A percentile compares a stretch with the other conserved stretches of the same genome.
Evolutionary conservation across 2,113 vertebrate genomes (phyloP).

Genomic region (Microcebus jonahi): DNA sequence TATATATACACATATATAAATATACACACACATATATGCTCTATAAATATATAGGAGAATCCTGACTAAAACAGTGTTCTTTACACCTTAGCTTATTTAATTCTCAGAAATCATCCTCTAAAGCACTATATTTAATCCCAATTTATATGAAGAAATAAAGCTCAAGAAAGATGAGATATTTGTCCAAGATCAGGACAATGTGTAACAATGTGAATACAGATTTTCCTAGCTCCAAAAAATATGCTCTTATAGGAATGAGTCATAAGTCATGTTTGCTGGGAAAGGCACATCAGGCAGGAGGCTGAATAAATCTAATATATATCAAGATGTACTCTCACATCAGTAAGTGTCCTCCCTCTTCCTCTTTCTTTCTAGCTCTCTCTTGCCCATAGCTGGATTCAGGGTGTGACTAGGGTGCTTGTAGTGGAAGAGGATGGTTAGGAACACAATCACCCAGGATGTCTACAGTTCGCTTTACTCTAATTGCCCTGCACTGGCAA

Average conservation of each 20-base stretch:
- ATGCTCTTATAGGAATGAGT: background rate
- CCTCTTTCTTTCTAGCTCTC: no score
- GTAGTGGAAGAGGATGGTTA: no score
- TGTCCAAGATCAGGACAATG: background rate
- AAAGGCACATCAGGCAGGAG: background rate
- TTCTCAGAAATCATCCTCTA: background rate
- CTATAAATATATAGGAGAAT: background rate
- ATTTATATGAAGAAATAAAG: background rate
- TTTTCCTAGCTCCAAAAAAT: background rate
- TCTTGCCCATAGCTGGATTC: background rate
- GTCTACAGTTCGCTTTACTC: background rate
- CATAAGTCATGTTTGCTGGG: background rate
- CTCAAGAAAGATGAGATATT: background rate
- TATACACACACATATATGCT: background rate
- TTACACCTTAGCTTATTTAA: background rate
- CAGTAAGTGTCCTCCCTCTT: no score
- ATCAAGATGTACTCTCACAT: background rate
- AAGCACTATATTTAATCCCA: background rate
- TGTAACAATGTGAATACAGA: background rate
- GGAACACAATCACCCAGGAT: background rate
- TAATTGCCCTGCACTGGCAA: background rate
- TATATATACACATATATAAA: rapidly evolving
- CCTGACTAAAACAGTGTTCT: background rate
- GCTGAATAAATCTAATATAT: background rate
- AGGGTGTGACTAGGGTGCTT: background rate